Evolutionary conservation across 1,140 invertebrate species (phyloP).

Genomic region (Coelopa frigida): DNA sequence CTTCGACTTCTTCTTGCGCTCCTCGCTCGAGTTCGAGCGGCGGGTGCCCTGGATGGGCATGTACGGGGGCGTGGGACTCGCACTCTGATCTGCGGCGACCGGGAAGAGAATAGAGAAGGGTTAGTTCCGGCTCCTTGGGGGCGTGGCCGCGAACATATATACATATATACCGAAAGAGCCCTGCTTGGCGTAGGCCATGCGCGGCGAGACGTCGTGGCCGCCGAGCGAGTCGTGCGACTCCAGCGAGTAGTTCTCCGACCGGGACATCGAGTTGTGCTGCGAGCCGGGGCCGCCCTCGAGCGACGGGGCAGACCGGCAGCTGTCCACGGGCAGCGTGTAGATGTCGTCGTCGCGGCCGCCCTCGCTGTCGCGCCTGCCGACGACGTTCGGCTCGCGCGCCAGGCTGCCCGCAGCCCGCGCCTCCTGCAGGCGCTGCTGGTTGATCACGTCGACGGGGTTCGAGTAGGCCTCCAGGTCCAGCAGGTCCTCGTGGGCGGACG

Average conservation of each 20-base stretch:
- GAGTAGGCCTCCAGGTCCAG: slow-evolving; percentile 43
- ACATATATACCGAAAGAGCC: slow-evolving; percentile 43
- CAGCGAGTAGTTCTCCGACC: slow-evolving; percentile 22
- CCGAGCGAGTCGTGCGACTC: slow-evolving; percentile 14
- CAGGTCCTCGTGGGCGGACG: slow-evolving; percentile 10
- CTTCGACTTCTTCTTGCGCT: slow-evolving; percentile 49
- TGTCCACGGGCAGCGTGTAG: slow-evolving; percentile 40
- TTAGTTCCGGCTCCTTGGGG: not conserved
- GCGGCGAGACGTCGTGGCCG: slow-evolving; percentile 25
- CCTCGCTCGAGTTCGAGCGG: slow-evolving; percentile 50
- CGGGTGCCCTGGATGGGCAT: slow-evolving; percentile 74
- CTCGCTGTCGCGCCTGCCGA: not conserved
- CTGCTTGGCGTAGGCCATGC: slow-evolving; percentile 39
- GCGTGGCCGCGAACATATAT: slow-evolving; percentile 15
- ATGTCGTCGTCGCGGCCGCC: slow-evolving; percentile 31
- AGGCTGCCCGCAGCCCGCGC: slow-evolving; percentile 36
- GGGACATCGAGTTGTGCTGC: too few relatives aligned
- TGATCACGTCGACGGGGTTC: slow-evolving; percentile 42
- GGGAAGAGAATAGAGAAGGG: slow-evolving; percentile 13
- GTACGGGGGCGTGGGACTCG: slow-evolving; percentile 57
- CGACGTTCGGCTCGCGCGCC: slow-evolving; percentile 19
- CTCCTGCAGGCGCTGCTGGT: slow-evolving; percentile 28
- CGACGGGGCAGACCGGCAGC: slow-evolving; percentile 15
- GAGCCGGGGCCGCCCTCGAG: not conserved
- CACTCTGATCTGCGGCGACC: slow-evolving; percentile 45